Percentiles rank a stretch among this genome's conserved stretches.
These are phyloP conservation scores for Hirtodrosophila cameraria DNA, from an alignment of 2,888 invertebrate genomes.

Conservation along the genomic window DNA sequence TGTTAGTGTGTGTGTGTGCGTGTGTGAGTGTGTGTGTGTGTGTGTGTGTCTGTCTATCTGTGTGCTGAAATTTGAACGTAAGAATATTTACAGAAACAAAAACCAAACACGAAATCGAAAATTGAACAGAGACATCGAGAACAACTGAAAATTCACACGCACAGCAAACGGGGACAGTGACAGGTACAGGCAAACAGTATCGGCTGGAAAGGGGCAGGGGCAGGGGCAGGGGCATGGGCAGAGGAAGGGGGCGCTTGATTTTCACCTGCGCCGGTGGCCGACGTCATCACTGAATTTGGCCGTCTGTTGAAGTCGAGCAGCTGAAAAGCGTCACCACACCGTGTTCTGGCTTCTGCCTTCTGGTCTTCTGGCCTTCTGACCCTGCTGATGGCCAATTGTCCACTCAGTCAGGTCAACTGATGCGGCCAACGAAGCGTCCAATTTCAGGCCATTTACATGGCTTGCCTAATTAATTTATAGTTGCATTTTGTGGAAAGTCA, in stretches of 20 bases:
- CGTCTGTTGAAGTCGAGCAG: constrained; percentile 39
- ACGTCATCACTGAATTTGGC: constrained; percentile 61
- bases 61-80: constrained; percentile 24
- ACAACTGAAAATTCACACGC: constrained; percentile 74
- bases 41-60: constrained; percentile 9
- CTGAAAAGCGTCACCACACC: constrained; percentile 61
- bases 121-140: constrained; percentile 44
- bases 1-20: too few relatives aligned
- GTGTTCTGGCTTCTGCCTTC: not conserved
- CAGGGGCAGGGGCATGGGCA: not conserved
- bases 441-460: constrained; percentile 57
- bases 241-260: constrained; percentile 33
- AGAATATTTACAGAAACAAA: constrained; percentile 43
- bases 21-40: not conserved
- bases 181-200: not conserved
- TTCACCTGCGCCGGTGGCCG: constrained; percentile 70
- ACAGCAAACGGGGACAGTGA: constrained; percentile 24
- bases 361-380: not conserved
- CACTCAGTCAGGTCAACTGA: not conserved
- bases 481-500: constrained; percentile 22
- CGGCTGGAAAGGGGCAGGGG: not conserved
- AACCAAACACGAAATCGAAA: constrained; percentile 52
- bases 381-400: constrained; percentile 22
- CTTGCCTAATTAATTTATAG: constrained; percentile 47
- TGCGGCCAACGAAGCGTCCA: constrained; percentile 47